Conservation (phyloP, 1,140 invertebrate genomes). For the Lethrus apterus region DNA sequence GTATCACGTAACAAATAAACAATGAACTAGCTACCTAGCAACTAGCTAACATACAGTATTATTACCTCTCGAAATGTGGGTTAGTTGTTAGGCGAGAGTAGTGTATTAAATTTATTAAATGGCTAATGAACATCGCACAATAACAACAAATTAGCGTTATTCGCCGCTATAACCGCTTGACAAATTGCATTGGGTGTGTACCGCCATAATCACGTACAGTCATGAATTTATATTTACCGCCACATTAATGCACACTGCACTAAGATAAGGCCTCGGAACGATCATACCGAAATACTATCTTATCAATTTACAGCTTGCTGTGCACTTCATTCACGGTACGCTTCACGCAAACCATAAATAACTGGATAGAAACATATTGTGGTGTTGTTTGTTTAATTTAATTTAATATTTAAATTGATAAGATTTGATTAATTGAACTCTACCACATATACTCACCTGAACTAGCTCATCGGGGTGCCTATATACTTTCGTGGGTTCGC, state of each 20-base stretch:
- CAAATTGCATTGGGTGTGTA: slow-evolving; percentile 3
- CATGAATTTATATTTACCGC: slow-evolving; percentile 6
- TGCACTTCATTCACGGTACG: slow-evolving; percentile 1
- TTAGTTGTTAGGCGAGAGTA: background rate
- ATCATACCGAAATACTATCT: slow-evolving; percentile 5
- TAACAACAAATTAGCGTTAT: slow-evolving; percentile 8
- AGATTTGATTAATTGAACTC: no score
- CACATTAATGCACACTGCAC: slow-evolving; percentile 6
- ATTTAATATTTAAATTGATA: no score
- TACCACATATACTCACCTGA: no score
- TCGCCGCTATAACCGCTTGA: slow-evolving; percentile 4
- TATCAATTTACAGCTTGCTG: slow-evolving; percentile 4
- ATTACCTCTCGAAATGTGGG: no score
- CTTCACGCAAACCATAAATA: no score
- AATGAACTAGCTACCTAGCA: no score
- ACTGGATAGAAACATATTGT: no score
- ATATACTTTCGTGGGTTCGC: no score
- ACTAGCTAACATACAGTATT: no score
- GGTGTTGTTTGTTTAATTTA: no score
- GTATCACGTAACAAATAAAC: no score
- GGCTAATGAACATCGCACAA: slow-evolving; percentile 5
- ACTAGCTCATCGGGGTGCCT: no score
- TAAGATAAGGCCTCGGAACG: slow-evolving; percentile 4
- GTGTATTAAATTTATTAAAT: slow-evolving; percentile 1
- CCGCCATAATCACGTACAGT: slow-evolving; percentile 5